Conservation (phyloP, 2,888 invertebrate species). For the Lumbricus terrestris region DNA sequence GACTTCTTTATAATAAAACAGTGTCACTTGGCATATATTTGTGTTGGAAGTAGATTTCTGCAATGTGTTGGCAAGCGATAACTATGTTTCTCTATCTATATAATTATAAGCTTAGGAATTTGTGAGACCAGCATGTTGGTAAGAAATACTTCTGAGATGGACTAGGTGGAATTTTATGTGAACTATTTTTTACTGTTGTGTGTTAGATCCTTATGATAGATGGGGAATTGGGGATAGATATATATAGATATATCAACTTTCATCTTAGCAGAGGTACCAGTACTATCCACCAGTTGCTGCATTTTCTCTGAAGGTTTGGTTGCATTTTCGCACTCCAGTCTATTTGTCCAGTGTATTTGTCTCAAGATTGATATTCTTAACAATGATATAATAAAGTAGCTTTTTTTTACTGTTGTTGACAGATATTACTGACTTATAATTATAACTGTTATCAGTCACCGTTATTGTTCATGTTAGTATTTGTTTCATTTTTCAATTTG, state of each 20-base stretch:
- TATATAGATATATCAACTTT: background rate
- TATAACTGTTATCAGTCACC: background rate
- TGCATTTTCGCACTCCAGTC: background rate
- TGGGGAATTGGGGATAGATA: background rate
- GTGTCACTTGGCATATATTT: background rate
- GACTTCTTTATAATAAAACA: background rate
- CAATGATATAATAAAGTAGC: background rate
- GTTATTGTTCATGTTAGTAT: background rate
- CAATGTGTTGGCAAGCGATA: background rate
- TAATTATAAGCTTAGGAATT: background rate
- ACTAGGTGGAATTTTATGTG: background rate
- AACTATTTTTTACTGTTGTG: background rate
- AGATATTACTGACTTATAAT: constrained; percentile 3
- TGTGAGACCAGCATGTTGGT: background rate
- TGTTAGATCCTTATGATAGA: background rate
- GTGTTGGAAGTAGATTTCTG: background rate
- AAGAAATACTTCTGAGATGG: background rate
- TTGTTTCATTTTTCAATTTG: background rate
- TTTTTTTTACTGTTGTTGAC: background rate
- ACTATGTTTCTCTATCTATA: background rate
- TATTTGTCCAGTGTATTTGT: background rate
- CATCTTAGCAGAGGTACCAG: background rate
- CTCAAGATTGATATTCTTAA: background rate
- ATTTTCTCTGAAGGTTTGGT: background rate
- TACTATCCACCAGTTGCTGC: background rate